Evolutionary conservation across 2,888 invertebrate genomes (phyloP), one percentile per base, ranked within the genome.

Genomic region (Caenorhabditis parvicauda): DNA sequence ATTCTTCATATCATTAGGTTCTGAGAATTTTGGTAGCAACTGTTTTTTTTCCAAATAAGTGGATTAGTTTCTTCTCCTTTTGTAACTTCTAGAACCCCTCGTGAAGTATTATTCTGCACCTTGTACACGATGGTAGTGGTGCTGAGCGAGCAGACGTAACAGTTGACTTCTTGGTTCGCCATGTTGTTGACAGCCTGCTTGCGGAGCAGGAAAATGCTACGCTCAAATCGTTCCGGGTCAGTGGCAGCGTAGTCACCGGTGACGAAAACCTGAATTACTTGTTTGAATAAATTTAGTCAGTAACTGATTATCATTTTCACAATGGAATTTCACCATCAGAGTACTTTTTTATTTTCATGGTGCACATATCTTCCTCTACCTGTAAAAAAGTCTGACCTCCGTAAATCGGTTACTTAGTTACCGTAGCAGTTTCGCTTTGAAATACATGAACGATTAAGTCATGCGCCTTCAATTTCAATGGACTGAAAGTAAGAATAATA

Each of bases 61-160:
- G n/a, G n/a, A n/a, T n/a, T n/a, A n/a, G n/a, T n/a, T n/a, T n/a
- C n/a, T n/a, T n/a, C n/a, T n/a, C n/a, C n/a, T n/a, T n/a, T n/a
- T n/a, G 14, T 14, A 44, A 24, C 21, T 9, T 17, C 44, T 9
- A 25, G n/a, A 7, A 22, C 7, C 22, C 22, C 14, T 37, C 6
- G 12, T 14, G 3, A 37, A n/a, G n/a, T n/a, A 42, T 35, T 12
- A 22, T 21, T 22, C 2, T n/a, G 2, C 67, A 84, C 85, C 86
- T 98, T 98, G 86, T 98, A 98, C 29, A 98, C 93, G 61, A 98
- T 86, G 9, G 89, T 92, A 76, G 88, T 88, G 49, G 90, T 85
- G 24, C 92, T 92, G 72, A 98, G 85, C 54, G 94, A 95, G 85
- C 95, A 95, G 79, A 96, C 90, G 84, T 96, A 98, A 85, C 92